Evolutionary conservation across 2,888 invertebrate genomes (phyloP).

Genomic region (Coenonympha arcania): DNA sequence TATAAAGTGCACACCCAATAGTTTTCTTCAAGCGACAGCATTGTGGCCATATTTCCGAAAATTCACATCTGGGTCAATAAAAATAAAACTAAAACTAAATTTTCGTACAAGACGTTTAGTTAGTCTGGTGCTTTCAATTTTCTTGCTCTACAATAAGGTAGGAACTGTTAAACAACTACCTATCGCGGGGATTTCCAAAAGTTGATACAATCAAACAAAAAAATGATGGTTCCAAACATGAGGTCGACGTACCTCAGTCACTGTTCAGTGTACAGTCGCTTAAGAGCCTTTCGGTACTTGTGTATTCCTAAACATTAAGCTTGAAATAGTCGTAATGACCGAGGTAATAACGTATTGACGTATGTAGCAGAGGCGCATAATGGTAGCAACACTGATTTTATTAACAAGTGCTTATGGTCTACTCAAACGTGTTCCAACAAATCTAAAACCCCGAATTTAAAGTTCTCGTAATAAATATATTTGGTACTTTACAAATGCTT

Average conservation of each 20-base stretch:
- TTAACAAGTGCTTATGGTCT: neutral
- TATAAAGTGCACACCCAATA: constrained; percentile 2
- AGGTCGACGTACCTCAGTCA: constrained; percentile 44
- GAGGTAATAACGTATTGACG: constrained; percentile 12
- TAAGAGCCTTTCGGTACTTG: constrained; percentile 17
- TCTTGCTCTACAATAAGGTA: constrained; percentile 17
- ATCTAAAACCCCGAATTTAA: too few species aligned
- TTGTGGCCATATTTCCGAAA: constrained; percentile 6
- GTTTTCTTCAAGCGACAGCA: constrained; percentile 1
- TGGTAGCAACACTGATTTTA: neutral
- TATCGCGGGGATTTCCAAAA: constrained; percentile 52
- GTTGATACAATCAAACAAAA: constrained; percentile 38
- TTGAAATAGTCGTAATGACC: constrained; percentile 12
- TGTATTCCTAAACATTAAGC: constrained; percentile 18
- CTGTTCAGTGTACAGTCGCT: constrained; percentile 14
- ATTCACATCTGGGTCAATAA: constrained; percentile 14
- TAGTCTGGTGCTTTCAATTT: constrained; percentile 18
- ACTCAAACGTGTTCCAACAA: too few species aligned
- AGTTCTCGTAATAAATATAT: too few species aligned
- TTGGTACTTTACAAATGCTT: too few species aligned
- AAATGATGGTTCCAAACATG: constrained; percentile 38
- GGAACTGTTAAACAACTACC: constrained; percentile 32
- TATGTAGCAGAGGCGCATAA: neutral
- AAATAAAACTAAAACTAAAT: constrained; percentile 12
- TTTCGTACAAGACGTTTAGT: constrained; percentile 2